These are phyloP conservation scores for Hirtodrosophila confusa DNA, from an alignment of 2,888 invertebrate genomes.

Conservation along the genomic window DNA sequence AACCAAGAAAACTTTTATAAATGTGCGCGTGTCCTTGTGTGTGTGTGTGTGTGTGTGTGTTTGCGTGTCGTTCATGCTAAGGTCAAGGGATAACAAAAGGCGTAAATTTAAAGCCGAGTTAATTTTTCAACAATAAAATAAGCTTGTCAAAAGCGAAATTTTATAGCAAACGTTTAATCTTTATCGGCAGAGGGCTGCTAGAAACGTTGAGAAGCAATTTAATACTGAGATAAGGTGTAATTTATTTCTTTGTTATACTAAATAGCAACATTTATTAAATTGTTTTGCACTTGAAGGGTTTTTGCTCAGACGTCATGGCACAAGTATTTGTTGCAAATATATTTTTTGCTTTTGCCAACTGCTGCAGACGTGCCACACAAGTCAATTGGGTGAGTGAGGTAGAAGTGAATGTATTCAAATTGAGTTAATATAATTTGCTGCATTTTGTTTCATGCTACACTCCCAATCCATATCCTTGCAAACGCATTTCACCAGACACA, in stretches of 20 bases:
- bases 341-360: slow-evolving; percentile 9
- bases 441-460: slow-evolving; percentile 1
- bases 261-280: slow-evolving; percentile 52
- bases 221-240: slow-evolving; percentile 37
- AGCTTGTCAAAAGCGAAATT: slow-evolving; percentile 72
- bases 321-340: slow-evolving; percentile 23
- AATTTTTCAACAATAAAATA: slow-evolving; percentile 76
- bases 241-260: slow-evolving; percentile 62
- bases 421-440: slow-evolving; percentile 18
- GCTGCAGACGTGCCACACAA: background rate
- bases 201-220: slow-evolving; percentile 37
- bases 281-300: slow-evolving; percentile 10
- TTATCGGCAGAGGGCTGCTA: slow-evolving; percentile 57
- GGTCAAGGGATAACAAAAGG: slow-evolving; percentile 77
- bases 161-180: slow-evolving; percentile 74
- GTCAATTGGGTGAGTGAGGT: background rate
- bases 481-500: background rate
- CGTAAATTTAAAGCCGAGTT: slow-evolving; percentile 77
- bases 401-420: slow-evolving; percentile 12
- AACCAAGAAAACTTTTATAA: slow-evolving; percentile 53
- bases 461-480: background rate
- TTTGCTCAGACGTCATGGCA: background rate
- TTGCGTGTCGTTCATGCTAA: slow-evolving; percentile 37
- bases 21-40: slow-evolving; percentile 33
- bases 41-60: slow-evolving; percentile 10